Evolutionary conservation across 2,888 invertebrate genomes (phyloP).

Genomic region (Notodromas monacha): DNA sequence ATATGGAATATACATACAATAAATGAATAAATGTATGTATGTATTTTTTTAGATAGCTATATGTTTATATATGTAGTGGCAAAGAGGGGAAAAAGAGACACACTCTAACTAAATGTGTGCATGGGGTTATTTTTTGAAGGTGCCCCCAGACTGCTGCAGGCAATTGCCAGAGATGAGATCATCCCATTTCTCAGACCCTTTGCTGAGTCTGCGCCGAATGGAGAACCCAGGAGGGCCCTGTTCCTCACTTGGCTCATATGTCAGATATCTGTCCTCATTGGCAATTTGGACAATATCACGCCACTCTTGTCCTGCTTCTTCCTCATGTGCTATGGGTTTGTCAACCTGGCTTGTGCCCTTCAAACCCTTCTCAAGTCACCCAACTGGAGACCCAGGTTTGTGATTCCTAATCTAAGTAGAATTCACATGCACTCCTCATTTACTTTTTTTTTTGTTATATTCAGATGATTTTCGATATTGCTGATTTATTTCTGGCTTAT

Average conservation of each 20-base stretch:
- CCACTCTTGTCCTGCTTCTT: conserved; percentile 96
- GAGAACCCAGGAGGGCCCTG: conserved; percentile 82
- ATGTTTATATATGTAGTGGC: no score
- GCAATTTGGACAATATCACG: conserved; percentile 85
- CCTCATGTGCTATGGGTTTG: conserved; percentile 99
- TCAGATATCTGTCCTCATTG: conserved; percentile 36
- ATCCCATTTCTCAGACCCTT: conserved; percentile 83
- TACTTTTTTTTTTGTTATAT: no score
- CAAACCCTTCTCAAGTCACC: conserved; percentile 83
- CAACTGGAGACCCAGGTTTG: conserved; percentile 89
- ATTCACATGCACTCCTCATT: no score
- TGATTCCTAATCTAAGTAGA: no score
- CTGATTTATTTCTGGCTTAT: no score
- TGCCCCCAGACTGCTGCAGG: conserved; percentile 38
- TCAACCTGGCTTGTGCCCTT: conserved; percentile 89
- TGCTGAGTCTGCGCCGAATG: conserved; percentile 58
- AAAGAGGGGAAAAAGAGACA: no score
- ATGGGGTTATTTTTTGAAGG: no score
- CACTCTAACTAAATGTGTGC: no score
- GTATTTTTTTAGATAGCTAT: no score
- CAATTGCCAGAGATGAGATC: conserved; percentile 78
- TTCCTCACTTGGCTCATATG: conserved; percentile 38
- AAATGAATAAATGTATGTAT: no score
- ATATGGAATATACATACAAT: no score
- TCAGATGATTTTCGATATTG: no score